Conservation (phyloP, 2,797 vertebrate genomes). For the Nyctalus aviator region DNA sequence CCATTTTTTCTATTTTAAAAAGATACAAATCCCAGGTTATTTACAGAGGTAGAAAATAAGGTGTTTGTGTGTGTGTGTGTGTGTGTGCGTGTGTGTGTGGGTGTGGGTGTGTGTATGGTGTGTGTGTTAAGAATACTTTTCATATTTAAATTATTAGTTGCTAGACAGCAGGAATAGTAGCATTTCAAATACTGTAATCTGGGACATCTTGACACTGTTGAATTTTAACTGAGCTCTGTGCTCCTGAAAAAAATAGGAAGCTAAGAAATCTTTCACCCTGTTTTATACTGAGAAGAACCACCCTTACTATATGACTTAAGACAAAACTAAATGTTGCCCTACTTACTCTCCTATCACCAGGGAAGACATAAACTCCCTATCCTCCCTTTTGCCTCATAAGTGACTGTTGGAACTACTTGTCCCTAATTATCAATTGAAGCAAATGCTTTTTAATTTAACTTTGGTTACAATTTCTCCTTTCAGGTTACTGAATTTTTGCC, state of each 20-base stretch:
- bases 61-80: not conserved
- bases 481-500: not conserved
- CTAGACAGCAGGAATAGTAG: conserved; percentile 55
- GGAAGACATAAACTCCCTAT: too few relatives aligned
- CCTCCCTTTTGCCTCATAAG: not conserved
- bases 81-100: not conserved
- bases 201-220: not conserved
- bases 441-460: not conserved
- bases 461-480: not conserved
- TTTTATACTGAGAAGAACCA: not conserved
- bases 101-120: not conserved
- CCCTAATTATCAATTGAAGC: not conserved
- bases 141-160: conserved; percentile 66
- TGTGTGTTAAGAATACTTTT: conserved; percentile 51
- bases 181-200: not conserved
- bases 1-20: conserved; percentile 19
- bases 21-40: not conserved
- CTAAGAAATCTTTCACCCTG: not conserved
- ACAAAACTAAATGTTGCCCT: not conserved
- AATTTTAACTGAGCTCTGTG: not conserved
- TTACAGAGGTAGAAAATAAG: not conserved
- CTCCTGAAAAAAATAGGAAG: not conserved
- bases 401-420: not conserved
- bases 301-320: not conserved
- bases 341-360: not conserved